A percentile compares a stretch with the other conserved stretches of the same genome.
Conservation (phyloP, 2,888 invertebrate species). For the Crepidodera aurea region DNA sequence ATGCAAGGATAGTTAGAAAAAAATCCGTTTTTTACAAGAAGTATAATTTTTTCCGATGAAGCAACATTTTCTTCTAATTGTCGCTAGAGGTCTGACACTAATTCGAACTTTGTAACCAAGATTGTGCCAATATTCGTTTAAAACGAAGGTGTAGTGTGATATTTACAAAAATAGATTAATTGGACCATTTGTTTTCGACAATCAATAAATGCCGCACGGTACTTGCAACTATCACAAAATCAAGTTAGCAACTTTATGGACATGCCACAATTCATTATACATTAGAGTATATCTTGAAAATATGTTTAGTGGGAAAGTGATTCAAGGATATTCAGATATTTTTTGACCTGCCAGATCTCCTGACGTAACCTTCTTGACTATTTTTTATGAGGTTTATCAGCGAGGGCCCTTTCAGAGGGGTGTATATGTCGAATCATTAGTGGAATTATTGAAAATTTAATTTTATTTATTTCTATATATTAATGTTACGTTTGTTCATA, state of each 20-base stretch:
- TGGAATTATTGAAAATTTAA: too few relatives aligned
- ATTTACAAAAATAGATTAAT: not conserved
- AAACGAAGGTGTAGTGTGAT: too few relatives aligned
- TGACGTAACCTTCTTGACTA: not conserved
- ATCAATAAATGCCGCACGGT: not conserved
- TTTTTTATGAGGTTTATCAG: constrained; percentile 7
- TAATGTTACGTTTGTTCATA: too few relatives aligned
- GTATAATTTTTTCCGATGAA: not conserved
- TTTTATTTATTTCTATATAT: too few relatives aligned
- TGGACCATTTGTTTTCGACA: not conserved
- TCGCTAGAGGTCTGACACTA: not conserved
- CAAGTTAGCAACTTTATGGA: not conserved
- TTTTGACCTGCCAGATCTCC: not conserved
- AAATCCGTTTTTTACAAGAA: not conserved
- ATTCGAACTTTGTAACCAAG: not conserved
- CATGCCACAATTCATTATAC: not conserved
- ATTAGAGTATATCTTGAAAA: not conserved
- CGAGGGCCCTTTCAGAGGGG: constrained; percentile 9
- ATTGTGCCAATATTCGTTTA: not conserved
- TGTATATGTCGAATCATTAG: too few relatives aligned
- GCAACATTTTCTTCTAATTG: not conserved
- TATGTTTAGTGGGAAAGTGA: not conserved
- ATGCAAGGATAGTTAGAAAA: not conserved
- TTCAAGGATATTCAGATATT: not conserved
- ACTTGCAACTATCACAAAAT: too few relatives aligned